These are phyloP conservation scores for Pogoniulus pusillus DNA, from an alignment of 2,797 vertebrate species.

Conservation along the genomic window DNA sequence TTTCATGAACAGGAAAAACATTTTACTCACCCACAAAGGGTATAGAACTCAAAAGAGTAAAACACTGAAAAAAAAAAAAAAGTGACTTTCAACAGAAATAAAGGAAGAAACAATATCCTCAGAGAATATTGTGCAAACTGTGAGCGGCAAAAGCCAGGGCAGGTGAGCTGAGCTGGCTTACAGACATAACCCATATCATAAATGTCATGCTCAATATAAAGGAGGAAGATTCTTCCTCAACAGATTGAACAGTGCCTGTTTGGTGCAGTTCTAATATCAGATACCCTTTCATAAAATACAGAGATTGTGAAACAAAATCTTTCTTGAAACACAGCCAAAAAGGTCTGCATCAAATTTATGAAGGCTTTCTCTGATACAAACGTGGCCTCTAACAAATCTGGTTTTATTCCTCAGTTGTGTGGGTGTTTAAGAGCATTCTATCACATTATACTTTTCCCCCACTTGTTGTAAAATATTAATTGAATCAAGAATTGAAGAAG, in stretches of 20 bases:
- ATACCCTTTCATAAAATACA: neutral
- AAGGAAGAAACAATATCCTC: neutral
- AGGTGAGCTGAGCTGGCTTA: no score
- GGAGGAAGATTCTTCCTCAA: no score
- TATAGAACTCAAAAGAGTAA: neutral
- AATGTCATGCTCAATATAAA: no score
- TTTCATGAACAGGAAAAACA: neutral
- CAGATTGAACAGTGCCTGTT: neutral
- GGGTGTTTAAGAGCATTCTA: neutral
- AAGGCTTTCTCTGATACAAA: neutral
- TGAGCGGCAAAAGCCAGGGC: no score
- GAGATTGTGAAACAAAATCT: neutral
- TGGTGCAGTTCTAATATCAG: neutral
- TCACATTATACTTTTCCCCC: neutral
- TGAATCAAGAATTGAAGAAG: neutral
- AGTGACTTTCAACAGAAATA: neutral
- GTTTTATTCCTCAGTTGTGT: neutral
- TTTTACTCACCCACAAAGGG: neutral
- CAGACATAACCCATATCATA: no score
- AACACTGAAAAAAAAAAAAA: neutral
- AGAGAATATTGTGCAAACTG: no score
- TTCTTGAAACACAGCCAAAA: constrained; percentile 24
- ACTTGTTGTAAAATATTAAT: neutral
- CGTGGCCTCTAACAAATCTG: constrained; percentile 23
- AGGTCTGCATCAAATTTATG: constrained; percentile 4